Evolutionary conservation across 2,888 invertebrate genomes (phyloP).

Genomic region (Agrochola circellaris): DNA sequence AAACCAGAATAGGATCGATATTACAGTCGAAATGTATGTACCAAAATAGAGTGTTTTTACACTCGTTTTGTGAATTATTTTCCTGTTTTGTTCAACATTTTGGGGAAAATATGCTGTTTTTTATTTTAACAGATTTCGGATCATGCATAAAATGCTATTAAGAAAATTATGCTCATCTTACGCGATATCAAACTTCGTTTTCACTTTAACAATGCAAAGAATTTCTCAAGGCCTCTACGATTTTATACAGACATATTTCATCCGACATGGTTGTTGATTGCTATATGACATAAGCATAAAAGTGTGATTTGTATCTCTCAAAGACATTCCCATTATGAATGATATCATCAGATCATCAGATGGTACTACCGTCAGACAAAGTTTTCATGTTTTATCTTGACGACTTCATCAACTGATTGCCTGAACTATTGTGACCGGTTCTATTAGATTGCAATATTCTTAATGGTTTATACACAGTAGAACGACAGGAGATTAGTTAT

Average conservation of each 20-base stretch:
- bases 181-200: slow-evolving; percentile 13
- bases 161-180: background rate
- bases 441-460: slow-evolving; percentile 76
- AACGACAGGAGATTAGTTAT: slow-evolving; percentile 77
- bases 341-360: slow-evolving; percentile 60
- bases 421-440: slow-evolving; percentile 70
- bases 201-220: slow-evolving; percentile 14
- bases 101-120: slow-evolving; percentile 8
- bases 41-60: background rate
- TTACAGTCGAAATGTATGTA: slow-evolving; percentile 10
- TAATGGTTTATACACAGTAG: slow-evolving; percentile 78
- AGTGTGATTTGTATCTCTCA: slow-evolving; percentile 45
- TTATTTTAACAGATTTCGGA: background rate
- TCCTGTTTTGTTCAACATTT: slow-evolving; percentile 31
- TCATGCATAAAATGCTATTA: slow-evolving; percentile 5
- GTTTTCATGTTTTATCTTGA: slow-evolving; percentile 74
- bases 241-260: slow-evolving; percentile 16
- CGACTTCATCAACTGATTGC: slow-evolving; percentile 75
- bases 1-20: slow-evolving; percentile 1
- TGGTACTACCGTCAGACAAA: slow-evolving; percentile 61
- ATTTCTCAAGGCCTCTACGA: slow-evolving; percentile 12
- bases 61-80: slow-evolving; percentile 7
- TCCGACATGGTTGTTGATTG: slow-evolving; percentile 33
- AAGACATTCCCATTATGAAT: slow-evolving; percentile 50
- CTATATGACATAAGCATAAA: slow-evolving; percentile 37